Evolutionary conservation across 2,888 invertebrate species (phyloP).

Genomic region (Rambutsinella grinnellia): DNA sequence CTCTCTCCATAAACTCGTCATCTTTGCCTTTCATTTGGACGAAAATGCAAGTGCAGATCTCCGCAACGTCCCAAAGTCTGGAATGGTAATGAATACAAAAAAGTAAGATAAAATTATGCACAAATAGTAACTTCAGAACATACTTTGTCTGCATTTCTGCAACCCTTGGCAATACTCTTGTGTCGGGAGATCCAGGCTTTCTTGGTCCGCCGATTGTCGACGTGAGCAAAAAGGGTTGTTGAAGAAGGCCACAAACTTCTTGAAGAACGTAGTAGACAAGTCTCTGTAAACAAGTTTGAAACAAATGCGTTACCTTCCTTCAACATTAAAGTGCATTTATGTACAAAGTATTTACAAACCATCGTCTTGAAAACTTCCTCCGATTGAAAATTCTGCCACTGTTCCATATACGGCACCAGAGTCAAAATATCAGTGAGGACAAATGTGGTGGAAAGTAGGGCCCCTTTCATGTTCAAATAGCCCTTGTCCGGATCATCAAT

Average conservation of each 20-base stretch:
- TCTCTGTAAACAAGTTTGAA: constrained; percentile 43
- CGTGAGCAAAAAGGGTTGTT: constrained; percentile 60
- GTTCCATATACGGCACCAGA: constrained; percentile 56
- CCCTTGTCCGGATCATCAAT: constrained; percentile 59
- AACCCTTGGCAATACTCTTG: constrained; percentile 55
- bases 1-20: constrained; percentile 52
- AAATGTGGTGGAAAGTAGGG: constrained; percentile 51
- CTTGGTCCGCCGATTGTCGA: constrained; percentile 10
- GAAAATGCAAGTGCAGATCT: constrained; percentile 55
- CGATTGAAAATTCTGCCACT: constrained; percentile 57
- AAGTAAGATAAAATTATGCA: background rate
- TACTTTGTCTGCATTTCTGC: constrained; percentile 63
- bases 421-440: constrained; percentile 51
- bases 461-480: constrained; percentile 55
- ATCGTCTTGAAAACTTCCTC: constrained; percentile 51
- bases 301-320: background rate
- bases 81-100: background rate
- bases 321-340: background rate
- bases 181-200: constrained; percentile 38
- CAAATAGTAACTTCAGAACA: background rate
- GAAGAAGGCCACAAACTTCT: constrained; percentile 57
- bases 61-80: constrained; percentile 62
- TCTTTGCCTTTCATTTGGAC: constrained; percentile 48
- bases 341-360: too few species aligned
- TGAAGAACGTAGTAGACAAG: constrained; percentile 59